Evolutionary conservation across 2,113 vertebrate genomes (phyloP).

Genomic region (Petroica traversi): DNA sequence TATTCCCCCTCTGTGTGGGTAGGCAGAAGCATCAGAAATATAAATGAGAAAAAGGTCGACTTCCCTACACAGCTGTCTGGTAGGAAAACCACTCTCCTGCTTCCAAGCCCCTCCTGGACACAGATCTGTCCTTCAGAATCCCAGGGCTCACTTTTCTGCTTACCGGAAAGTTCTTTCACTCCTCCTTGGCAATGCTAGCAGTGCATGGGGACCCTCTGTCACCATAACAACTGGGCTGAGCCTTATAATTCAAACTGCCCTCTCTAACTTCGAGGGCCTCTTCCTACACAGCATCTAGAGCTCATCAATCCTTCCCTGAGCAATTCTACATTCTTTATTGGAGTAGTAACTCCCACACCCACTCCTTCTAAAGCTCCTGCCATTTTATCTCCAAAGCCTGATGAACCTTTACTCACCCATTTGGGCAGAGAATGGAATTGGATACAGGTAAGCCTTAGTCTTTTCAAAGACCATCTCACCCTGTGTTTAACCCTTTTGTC

Average conservation of each 20-base stretch:
- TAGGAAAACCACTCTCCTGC: not conserved
- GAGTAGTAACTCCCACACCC: not conserved
- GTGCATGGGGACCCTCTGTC: not conserved
- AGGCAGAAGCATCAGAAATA: not conserved
- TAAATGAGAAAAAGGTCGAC: not conserved
- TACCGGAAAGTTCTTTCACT: not conserved
- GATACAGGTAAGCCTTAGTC: not conserved
- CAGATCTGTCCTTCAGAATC: not conserved
- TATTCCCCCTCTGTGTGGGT: not conserved
- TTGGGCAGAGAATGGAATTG: not conserved
- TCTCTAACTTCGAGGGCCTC: slow-evolving; percentile 10
- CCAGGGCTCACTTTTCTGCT: not conserved
- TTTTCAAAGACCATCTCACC: not conserved
- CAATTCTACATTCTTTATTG: not conserved
- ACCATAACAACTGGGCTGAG: slow-evolving; percentile 12
- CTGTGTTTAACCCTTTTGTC: not conserved
- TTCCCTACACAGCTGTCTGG: not conserved
- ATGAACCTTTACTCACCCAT: not conserved
- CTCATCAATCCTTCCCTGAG: slow-evolving; percentile 25
- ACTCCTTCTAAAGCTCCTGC: not conserved
- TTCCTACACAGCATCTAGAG: not conserved
- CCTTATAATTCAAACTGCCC: not conserved
- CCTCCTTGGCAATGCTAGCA: not conserved
- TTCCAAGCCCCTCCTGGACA: not conserved
- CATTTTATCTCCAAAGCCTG: not conserved